Percentiles rank a stretch among this genome's conserved stretches.
These are phyloP conservation scores for Cybosia mesomella DNA, from an alignment of 2,888 invertebrate genomes.

Conservation along the genomic window DNA sequence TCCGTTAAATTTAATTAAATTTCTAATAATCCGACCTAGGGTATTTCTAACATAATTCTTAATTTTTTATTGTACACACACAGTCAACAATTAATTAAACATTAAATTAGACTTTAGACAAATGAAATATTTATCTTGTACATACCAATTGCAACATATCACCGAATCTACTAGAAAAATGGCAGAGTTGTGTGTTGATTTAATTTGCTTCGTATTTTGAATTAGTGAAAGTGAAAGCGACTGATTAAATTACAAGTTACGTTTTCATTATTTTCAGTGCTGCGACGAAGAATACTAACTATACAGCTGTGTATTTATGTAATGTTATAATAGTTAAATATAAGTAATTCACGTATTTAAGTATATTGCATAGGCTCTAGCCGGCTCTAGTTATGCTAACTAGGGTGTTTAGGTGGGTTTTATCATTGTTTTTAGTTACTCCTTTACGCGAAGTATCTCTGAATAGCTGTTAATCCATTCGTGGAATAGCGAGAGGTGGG, in stretches of 20 bases:
- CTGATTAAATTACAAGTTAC: slow-evolving; percentile 22
- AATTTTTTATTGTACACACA: too few relatives aligned
- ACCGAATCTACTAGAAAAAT: background rate
- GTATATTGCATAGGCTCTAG: background rate
- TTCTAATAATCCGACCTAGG: too few relatives aligned
- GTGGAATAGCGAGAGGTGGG: too few relatives aligned
- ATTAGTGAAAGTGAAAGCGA: slow-evolving; percentile 30
- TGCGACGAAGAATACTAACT: background rate
- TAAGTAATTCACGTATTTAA: background rate
- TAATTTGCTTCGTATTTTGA: slow-evolving; percentile 11
- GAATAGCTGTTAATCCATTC: too few relatives aligned
- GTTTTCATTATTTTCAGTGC: slow-evolving; percentile 18
- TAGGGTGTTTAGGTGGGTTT: background rate
- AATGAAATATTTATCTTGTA: background rate
- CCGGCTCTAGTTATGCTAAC: background rate
- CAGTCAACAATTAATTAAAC: too few relatives aligned
- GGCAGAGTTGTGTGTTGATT: slow-evolving; percentile 6
- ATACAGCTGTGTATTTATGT: background rate
- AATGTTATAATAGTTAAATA: slow-evolving; percentile 7
- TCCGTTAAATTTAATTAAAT: too few relatives aligned
- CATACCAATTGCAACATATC: background rate
- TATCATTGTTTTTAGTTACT: too few relatives aligned
- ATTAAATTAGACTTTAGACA: background rate
- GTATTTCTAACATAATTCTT: too few relatives aligned
- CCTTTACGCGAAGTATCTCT: too few relatives aligned